Evolutionary conservation across 2,113 vertebrate species (phyloP), one percentile per base, ranked within the genome.

Genomic region (Oxygymnocypris stewartii): DNA sequence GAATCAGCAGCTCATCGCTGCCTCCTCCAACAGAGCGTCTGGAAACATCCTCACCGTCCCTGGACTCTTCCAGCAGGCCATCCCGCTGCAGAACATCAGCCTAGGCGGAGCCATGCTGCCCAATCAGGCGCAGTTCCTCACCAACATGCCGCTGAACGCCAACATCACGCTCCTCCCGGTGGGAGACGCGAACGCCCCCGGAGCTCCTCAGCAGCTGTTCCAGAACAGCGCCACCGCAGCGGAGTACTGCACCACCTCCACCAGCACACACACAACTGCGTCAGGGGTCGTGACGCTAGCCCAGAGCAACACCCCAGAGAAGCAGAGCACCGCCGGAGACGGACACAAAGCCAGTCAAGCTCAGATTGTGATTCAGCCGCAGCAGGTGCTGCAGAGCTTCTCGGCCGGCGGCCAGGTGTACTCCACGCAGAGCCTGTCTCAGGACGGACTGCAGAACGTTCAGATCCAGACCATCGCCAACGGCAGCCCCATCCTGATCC

Each of bases 161-260:
- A 99, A 99, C 91, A 98, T 99, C 91, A 97, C 98, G 1, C 89
- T 99, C 89, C 92, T 99, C 88, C 98, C 98, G 0, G 95, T 99
- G 84, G 97, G 88, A 12, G 85, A 83, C 4, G 90, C 54, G 0
- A 35, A 20, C n/a, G 59, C 86, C 7, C 3, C 88, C 35, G 90
- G 89, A 4, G 87, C 88, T 49, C 89, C 86, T 86, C 94, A 94
- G 79, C 89, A 90, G 73, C 90, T 93, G 5, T 87, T 93, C 12
- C 94, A 91, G 67, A 88, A 1, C 47, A 73, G 42, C 42, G 8
- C 69, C 25, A 16, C 25, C 20, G 13, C 83, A 12, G 11, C 92
- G 4, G 91, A 86, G 49, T 93, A 91, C 2, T 93, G 90, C 51
- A 85, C 93, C 5, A 89, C 96, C 92, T 96, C 97, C 3, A 90